These are phyloP conservation scores for Sminthurinus aureus DNA, from an alignment of 2,888 invertebrate species.

Conservation along the genomic window DNA sequence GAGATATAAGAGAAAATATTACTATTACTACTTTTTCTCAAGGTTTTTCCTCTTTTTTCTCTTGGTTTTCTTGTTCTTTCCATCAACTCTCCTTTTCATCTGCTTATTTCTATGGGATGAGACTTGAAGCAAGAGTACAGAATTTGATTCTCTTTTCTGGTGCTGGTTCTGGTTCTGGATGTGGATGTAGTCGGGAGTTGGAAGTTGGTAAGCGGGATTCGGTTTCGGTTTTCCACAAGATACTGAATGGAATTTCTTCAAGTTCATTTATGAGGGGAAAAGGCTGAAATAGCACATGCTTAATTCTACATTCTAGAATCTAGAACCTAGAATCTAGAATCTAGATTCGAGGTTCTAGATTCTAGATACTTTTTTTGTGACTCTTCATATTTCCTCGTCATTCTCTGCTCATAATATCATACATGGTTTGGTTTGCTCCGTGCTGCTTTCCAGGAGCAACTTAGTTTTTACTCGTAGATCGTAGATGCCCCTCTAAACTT, in stretches of 20 bases:
- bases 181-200: too few relatives aligned
- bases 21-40: slow-evolving; percentile 2
- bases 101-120: neutral
- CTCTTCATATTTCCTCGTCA: neutral
- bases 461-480: neutral
- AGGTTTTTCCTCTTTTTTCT: neutral
- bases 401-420: neutral
- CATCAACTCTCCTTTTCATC: neutral
- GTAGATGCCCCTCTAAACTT: neutral
- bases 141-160: neutral
- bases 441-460: neutral
- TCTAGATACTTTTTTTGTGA: slow-evolving; percentile 8
- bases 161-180: too few relatives aligned
- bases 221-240: neutral
- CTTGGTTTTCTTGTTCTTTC: neutral
- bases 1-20: slow-evolving; percentile 14
- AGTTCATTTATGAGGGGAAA: slow-evolving; percentile 31
- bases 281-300: slow-evolving; percentile 22
- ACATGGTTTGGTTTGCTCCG: neutral
- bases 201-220: too few relatives aligned
- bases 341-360: neutral
- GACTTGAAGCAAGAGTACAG: neutral
- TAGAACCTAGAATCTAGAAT: too few relatives aligned
- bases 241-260: slow-evolving; percentile 30
- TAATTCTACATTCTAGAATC: slow-evolving; percentile 16